Evolutionary conservation across 92 coral and sea anemone species (phyloP), one percentile per base, ranked within the genome.

Genomic region (Phenganax stokvisi): DNA sequence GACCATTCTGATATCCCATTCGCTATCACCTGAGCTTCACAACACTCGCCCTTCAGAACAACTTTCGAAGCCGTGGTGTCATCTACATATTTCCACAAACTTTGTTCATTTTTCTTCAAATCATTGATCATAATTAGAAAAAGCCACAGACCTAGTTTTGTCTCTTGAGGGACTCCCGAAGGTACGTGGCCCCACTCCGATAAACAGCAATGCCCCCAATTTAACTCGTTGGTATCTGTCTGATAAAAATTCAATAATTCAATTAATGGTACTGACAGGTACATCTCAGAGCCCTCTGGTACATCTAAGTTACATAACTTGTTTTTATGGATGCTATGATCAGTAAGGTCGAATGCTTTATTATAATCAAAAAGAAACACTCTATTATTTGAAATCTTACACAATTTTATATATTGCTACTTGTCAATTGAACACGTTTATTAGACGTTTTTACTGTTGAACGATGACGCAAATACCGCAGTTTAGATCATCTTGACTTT

Each of bases 161-260:
- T 72, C 52, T 60, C 77, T 72, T 72, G 77, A 5, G 76, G 76
- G 16, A 72, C 20, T 27, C 77, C 77, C 1, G 61, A 72, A 0
- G 77, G 76, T 2, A 71, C 76, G 57, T 53, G 25, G 25, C 55
- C 76, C 76, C 54, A 29, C 16, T 71, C 76, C 1, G 76, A 71
- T 11, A 6, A 71, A 5, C 57, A 71, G 52, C 25, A 11, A 30
- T 37, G 3, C 10, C 56, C 54, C 65, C 12, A 59, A 20, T 20
- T 20, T 20, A 20, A 20, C 25, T 20, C 25, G 25, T 20, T 20
- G 25, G 25, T 20, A 20, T 59, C 17, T 59, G 17, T 59, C 17
- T 5, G 65, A 9, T 59, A 59, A 59, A 59, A 59, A 59, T 5
- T 59, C 65, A 5, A 59, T 59, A 9, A 59, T 59, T 27, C 65